Conservation (phyloP, 2,113 vertebrate genomes). For the Cyprinodon brontotheroides region DNA sequence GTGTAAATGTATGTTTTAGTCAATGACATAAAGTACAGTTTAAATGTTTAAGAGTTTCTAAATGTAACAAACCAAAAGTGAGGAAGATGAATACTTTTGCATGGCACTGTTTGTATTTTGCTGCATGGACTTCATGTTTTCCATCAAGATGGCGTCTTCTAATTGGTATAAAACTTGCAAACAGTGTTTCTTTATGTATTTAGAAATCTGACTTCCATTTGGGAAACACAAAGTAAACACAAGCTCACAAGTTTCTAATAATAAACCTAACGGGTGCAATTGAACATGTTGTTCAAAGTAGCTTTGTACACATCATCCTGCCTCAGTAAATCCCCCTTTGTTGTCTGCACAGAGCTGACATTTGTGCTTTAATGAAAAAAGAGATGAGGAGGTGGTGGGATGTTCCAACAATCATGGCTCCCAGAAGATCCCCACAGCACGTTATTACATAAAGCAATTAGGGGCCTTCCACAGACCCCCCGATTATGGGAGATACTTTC, state of each 20-base stretch:
- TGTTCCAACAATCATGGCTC: slow-evolving; percentile 67
- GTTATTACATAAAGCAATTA: slow-evolving; percentile 81
- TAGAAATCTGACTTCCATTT: neutral
- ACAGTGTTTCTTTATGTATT: slow-evolving; percentile 5
- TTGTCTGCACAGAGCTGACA: slow-evolving; percentile 63
- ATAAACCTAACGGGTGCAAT: slow-evolving; percentile 41
- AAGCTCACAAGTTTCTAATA: slow-evolving; percentile 53
- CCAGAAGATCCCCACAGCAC: slow-evolving; percentile 61
- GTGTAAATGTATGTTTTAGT: neutral
- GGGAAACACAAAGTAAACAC: slow-evolving; percentile 30
- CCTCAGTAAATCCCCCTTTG: slow-evolving; percentile 72
- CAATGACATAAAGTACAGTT: too few species aligned
- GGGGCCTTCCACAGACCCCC: slow-evolving; percentile 48
- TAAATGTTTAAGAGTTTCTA: neutral
- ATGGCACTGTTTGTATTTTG: neutral
- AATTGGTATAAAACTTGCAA: neutral
- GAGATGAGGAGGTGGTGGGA: slow-evolving; percentile 67
- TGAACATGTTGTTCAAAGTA: slow-evolving; percentile 30
- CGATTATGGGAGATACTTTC: slow-evolving; percentile 63
- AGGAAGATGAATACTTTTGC: neutral
- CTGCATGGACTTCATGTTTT: neutral
- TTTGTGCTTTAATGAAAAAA: slow-evolving; percentile 73
- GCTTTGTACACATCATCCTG: slow-evolving; percentile 36
- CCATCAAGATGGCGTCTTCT: neutral
- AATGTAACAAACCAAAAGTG: neutral